Percentiles rank a stretch among this genome's conserved stretches.
Conservation (phyloP, 1,140 invertebrate species). For the Eurosta solidaginis region DNA sequence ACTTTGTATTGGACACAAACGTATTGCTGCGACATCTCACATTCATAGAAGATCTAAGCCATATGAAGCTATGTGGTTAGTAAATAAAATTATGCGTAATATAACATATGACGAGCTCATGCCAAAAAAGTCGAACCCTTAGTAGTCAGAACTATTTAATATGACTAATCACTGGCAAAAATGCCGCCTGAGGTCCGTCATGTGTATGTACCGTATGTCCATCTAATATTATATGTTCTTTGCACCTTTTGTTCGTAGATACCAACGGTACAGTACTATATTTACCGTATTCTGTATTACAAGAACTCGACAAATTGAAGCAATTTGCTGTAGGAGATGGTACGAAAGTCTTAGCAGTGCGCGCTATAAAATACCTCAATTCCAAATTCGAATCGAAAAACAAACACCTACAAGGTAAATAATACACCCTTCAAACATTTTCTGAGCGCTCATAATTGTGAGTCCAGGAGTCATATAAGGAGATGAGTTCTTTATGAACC, state of each 20-base stretch:
- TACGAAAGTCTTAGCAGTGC: slow-evolving; percentile 36
- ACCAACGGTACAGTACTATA: slow-evolving; percentile 41
- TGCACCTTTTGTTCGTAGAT: slow-evolving; percentile 29
- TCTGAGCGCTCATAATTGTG: too few species aligned
- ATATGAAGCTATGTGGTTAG: slow-evolving; percentile 38
- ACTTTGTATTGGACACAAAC: slow-evolving; percentile 49
- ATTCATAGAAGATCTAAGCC: slow-evolving; percentile 41
- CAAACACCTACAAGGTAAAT: slow-evolving; percentile 46
- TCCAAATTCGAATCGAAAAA: slow-evolving; percentile 43
- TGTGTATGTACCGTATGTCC: too few species aligned
- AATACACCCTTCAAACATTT: too few species aligned
- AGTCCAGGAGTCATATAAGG: too few species aligned
- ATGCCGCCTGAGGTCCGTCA: too few species aligned
- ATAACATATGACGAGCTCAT: too few species aligned
- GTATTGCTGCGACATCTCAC: slow-evolving; percentile 40
- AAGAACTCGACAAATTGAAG: slow-evolving; percentile 53
- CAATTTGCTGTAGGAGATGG: slow-evolving; percentile 18
- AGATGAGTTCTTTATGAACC: not conserved
- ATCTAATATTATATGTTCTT: not conserved
- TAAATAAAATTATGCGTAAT: too few species aligned
- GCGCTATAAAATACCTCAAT: slow-evolving; percentile 53
- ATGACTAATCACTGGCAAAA: too few species aligned
- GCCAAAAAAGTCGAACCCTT: too few species aligned
- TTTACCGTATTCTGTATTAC: slow-evolving; percentile 44
- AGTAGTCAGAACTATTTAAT: too few species aligned